Conservation (phyloP, 2,888 invertebrate species). For the Tricholauxania praeusta region DNA sequence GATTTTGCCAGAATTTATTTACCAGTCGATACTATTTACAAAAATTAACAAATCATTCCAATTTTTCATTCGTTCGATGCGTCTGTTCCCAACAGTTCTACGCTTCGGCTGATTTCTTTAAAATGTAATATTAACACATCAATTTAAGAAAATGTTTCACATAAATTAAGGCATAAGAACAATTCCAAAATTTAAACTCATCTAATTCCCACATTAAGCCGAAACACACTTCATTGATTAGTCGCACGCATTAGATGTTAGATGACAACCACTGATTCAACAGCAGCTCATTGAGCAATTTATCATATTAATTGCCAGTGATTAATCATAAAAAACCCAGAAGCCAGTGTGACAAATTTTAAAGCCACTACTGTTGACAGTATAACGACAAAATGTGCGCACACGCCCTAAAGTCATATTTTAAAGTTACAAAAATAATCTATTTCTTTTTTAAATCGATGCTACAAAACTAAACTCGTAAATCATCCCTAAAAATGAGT, state of each 20-base stretch:
- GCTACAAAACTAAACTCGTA: constrained; percentile 10
- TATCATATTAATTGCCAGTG: constrained; percentile 49
- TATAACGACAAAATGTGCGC: constrained; percentile 13
- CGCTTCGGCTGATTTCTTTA: neutral
- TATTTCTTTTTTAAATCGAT: neutral
- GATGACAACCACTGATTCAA: no score
- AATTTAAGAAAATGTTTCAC: neutral
- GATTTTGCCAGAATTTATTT: no score
- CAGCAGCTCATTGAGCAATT: constrained; percentile 43
- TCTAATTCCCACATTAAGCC: constrained; percentile 22
- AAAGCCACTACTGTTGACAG: constrained; percentile 30
- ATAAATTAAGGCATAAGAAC: constrained; percentile 12
- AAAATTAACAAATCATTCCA: no score
- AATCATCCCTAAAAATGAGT: neutral
- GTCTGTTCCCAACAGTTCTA: no score
- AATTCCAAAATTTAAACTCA: constrained; percentile 10
- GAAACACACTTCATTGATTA: constrained; percentile 23
- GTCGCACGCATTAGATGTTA: no score
- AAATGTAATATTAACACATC: constrained; percentile 12
- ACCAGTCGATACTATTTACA: no score
- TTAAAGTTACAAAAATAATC: neutral
- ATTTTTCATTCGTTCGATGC: no score
- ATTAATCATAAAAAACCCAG: constrained; percentile 47
- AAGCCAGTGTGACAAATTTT: constrained; percentile 15
- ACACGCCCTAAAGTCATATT: constrained; percentile 27